Evolutionary conservation across 2,797 vertebrate species (phyloP).

Genomic region (Alfaro cultratus): DNA sequence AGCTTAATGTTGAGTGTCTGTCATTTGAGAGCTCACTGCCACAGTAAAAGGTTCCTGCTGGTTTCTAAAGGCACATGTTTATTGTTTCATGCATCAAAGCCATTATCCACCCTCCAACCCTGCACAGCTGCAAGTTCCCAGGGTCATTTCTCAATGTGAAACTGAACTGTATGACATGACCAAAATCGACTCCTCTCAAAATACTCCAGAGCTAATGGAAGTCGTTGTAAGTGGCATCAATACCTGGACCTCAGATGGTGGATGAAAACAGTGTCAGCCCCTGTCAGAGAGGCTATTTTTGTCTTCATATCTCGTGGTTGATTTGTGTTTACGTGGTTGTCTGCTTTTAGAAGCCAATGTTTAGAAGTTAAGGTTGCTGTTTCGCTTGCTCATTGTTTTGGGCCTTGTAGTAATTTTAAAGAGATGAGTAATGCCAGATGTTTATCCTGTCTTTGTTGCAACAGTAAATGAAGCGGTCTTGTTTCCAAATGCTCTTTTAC

Average conservation of each 20-base stretch:
- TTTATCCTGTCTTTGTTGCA: constrained; percentile 1
- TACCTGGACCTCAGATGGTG: constrained; percentile 49
- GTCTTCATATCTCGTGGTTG: constrained; percentile 52
- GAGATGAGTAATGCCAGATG: constrained; percentile 1
- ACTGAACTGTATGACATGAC: constrained; percentile 69
- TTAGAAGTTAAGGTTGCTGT: not conserved
- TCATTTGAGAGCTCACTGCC: constrained; percentile 73
- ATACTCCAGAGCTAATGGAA: constrained; percentile 71
- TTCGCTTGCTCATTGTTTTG: constrained; percentile 27
- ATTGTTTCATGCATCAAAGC: constrained; percentile 73
- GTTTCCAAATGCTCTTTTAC: constrained; percentile 23
- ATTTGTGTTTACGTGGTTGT: constrained; percentile 53
- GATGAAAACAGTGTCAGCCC: constrained; percentile 52
- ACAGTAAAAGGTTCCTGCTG: constrained; percentile 68
- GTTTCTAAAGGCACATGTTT: constrained; percentile 76
- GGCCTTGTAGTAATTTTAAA: not conserved
- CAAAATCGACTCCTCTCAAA: constrained; percentile 71
- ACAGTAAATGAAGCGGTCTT: not conserved
- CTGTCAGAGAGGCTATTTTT: constrained; percentile 60
- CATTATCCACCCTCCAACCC: constrained; percentile 69
- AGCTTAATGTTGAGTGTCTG: constrained; percentile 72
- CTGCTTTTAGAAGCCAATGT: constrained; percentile 22
- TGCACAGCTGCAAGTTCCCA: constrained; percentile 56
- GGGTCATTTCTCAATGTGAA: constrained; percentile 76
- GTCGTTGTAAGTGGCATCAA: constrained; percentile 71